Evolutionary conservation across 1,140 invertebrate genomes (phyloP).

Genomic region (Littorina saxatilis): DNA sequence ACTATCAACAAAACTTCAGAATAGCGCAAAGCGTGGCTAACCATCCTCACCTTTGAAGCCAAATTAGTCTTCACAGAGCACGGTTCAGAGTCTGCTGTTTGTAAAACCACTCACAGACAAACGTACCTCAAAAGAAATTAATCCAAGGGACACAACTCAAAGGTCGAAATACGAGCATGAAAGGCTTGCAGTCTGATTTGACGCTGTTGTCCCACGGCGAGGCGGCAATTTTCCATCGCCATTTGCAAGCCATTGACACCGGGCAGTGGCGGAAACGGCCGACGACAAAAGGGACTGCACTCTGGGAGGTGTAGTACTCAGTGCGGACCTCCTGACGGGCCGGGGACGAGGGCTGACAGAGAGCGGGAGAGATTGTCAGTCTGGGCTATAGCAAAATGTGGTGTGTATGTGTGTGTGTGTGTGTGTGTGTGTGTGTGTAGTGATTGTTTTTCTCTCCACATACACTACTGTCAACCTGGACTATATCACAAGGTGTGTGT

Average conservation of each 20-base stretch:
- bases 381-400: background rate
- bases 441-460: no score
- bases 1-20: no score
- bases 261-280: background rate
- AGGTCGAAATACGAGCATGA: slow-evolving; percentile 1
- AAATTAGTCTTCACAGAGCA: no score
- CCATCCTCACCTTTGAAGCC: no score
- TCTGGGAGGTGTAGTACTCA: background rate
- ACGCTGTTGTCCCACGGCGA: background rate
- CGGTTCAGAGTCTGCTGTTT: no score
- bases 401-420: background rate
- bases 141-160: background rate
- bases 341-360: background rate
- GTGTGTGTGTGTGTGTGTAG: background rate
- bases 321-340: background rate
- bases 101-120: no score
- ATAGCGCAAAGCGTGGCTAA: no score
- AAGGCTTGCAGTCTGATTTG: background rate
- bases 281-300: slow-evolving; percentile 2
- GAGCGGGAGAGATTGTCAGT: background rate
- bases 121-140: background rate
- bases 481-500: background rate
- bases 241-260: slow-evolving; percentile 28
- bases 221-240: background rate
- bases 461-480: background rate